Percentiles rank a stretch among this genome's conserved stretches.
Conservation (phyloP, 1,140 invertebrate species). For the Acromyrmex heyeri region DNA sequence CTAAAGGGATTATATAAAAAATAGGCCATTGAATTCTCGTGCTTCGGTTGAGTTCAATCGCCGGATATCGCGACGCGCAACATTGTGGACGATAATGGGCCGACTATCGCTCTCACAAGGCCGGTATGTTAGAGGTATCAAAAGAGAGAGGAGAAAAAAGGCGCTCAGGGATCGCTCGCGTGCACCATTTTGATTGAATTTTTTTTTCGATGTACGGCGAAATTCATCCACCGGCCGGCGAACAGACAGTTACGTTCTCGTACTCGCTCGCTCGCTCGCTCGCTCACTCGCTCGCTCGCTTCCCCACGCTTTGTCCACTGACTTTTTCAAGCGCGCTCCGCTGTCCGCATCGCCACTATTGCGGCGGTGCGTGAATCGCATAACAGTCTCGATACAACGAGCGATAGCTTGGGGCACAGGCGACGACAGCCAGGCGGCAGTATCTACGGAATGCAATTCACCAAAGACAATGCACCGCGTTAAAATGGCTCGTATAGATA, state of each 20-base stretch:
- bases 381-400: slow-evolving; percentile 65
- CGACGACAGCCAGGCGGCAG: slow-evolving; percentile 61
- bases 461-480: slow-evolving; percentile 73
- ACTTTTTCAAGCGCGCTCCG: slow-evolving; percentile 41
- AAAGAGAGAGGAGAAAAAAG: slow-evolving; percentile 46
- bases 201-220: slow-evolving; percentile 60
- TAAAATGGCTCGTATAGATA: slow-evolving; percentile 75
- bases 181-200: slow-evolving; percentile 62
- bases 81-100: slow-evolving; percentile 52
- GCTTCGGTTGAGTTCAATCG: slow-evolving; percentile 10
- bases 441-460: slow-evolving; percentile 74
- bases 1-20: not conserved
- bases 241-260: not conserved
- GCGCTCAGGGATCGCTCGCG: slow-evolving; percentile 17
- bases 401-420: slow-evolving; percentile 58
- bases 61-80: slow-evolving; percentile 38
- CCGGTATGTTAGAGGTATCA: slow-evolving; percentile 46
- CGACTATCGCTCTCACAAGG: slow-evolving; percentile 42
- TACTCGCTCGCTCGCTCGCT: not conserved
- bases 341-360: slow-evolving; percentile 13
- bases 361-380: slow-evolving; percentile 38
- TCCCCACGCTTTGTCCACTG: slow-evolving; percentile 16
- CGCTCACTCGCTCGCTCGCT: not conserved
- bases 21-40: slow-evolving; percentile 5
- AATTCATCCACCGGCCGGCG: slow-evolving; percentile 39